These are phyloP conservation scores for Dryobates pubescens DNA, from an alignment of 2,797 vertebrate species.

Conservation along the genomic window DNA sequence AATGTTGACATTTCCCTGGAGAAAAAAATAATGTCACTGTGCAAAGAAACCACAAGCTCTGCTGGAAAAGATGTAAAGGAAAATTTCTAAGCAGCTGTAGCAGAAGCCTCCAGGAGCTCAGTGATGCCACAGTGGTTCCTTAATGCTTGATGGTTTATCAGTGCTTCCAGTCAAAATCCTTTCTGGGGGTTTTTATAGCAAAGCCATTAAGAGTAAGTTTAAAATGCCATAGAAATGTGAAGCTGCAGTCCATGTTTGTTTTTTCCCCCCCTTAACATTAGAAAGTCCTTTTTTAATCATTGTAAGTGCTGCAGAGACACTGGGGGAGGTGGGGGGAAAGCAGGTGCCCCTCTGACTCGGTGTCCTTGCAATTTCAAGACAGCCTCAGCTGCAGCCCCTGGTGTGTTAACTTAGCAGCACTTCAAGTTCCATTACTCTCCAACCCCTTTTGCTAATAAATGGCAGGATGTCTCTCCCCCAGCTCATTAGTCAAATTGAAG, in stretches of 20 bases:
- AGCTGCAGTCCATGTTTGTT: not conserved
- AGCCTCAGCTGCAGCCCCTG: not conserved
- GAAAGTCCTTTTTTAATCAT: not conserved
- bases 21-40: not conserved
- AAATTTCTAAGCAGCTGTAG: not conserved
- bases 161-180: not conserved
- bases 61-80: not conserved
- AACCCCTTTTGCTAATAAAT: not conserved
- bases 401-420: not conserved
- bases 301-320: not conserved
- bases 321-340: not conserved
- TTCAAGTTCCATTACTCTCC: not conserved
- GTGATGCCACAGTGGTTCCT: not conserved
- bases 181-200: not conserved
- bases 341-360: not conserved
- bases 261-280: not conserved
- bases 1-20: not conserved
- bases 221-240: not conserved
- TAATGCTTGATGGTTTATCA: not conserved
- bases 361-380: not conserved
- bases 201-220: not conserved
- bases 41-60: not conserved
- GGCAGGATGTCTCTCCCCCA: constrained; percentile 3
- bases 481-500: not conserved
- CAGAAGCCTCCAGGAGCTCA: not conserved